These are phyloP conservation scores for Gymnosoma rotundatum DNA, from an alignment of 2,888 invertebrate species.

Conservation along the genomic window DNA sequence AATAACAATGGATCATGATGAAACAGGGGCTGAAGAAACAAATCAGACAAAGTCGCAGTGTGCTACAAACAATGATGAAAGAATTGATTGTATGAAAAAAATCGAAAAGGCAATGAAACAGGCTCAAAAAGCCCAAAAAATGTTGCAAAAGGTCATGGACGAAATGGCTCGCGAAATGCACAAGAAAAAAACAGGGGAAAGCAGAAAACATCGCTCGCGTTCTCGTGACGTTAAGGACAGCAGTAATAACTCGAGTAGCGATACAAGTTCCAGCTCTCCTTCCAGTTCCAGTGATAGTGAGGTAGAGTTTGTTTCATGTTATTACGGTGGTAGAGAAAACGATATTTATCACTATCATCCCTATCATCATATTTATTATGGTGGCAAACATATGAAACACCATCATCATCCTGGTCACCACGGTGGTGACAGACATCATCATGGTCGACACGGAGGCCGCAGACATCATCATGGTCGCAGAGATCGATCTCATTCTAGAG, in stretches of 20 bases:
- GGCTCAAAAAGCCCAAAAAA: slow-evolving; percentile 73
- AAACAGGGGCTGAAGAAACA: slow-evolving; percentile 44
- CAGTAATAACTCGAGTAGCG: slow-evolving; percentile 46
- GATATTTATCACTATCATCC: not conserved
- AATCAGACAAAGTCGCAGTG: slow-evolving; percentile 28
- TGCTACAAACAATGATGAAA: slow-evolving; percentile 17
- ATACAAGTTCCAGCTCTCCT: slow-evolving; percentile 69
- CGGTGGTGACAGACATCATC: slow-evolving; percentile 33
- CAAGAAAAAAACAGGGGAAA: slow-evolving; percentile 30
- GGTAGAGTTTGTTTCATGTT: slow-evolving; percentile 51
- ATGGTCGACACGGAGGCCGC: slow-evolving; percentile 17
- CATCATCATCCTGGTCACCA: slow-evolving; percentile 2
- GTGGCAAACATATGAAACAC: not conserved
- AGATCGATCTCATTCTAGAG: slow-evolving; percentile 66
- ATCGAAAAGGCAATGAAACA: slow-evolving; percentile 74
- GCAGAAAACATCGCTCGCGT: slow-evolving; percentile 45
- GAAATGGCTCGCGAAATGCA: slow-evolving; percentile 52
- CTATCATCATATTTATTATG: not conserved
- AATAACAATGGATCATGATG: slow-evolving; percentile 48
- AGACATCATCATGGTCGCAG: slow-evolving; percentile 59
- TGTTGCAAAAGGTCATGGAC: slow-evolving; percentile 70
- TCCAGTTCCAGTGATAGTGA: slow-evolving; percentile 69
- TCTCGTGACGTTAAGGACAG: slow-evolving; percentile 1
- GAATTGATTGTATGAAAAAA: slow-evolving; percentile 36
- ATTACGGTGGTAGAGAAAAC: slow-evolving; percentile 23